Evolutionary conservation across 2,888 invertebrate genomes (phyloP).

Genomic region (Heteromyza rotundicornis): DNA sequence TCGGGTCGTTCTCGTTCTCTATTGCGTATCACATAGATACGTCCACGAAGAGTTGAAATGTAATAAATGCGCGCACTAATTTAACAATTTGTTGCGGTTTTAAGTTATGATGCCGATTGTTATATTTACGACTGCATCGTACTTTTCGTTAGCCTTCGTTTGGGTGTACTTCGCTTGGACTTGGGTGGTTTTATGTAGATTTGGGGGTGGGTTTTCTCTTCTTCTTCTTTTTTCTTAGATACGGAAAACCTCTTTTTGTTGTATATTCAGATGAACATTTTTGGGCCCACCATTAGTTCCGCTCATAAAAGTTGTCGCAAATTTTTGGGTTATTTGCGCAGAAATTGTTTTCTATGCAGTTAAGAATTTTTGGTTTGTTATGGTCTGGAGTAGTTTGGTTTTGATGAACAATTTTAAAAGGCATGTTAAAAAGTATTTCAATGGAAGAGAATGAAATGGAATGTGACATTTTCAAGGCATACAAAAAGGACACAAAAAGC

Average conservation of each 20-base stretch:
- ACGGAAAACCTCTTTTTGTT: not conserved
- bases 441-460: no score
- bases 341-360: conserved; percentile 1
- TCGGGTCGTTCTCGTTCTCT: no score
- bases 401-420: no score
- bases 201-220: not conserved
- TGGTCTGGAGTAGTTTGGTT: no score
- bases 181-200: not conserved
- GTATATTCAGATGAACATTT: not conserved
- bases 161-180: not conserved
- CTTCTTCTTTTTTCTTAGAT: no score
- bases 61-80: conserved; percentile 51
- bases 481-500: no score
- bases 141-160: no score
- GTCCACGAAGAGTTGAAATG: conserved; percentile 23
- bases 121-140: conserved; percentile 34
- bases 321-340: not conserved
- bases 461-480: no score
- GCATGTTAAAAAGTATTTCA: no score
- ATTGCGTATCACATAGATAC: no score
- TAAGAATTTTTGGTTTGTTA: no score
- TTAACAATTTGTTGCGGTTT: conserved; percentile 57
- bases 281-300: not conserved
- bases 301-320: conserved; percentile 5
- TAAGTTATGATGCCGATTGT: conserved; percentile 48